Base-by-base conservation (phyloP, 23 tunicate genomes). In the Halocynthia roretzi region DNA sequence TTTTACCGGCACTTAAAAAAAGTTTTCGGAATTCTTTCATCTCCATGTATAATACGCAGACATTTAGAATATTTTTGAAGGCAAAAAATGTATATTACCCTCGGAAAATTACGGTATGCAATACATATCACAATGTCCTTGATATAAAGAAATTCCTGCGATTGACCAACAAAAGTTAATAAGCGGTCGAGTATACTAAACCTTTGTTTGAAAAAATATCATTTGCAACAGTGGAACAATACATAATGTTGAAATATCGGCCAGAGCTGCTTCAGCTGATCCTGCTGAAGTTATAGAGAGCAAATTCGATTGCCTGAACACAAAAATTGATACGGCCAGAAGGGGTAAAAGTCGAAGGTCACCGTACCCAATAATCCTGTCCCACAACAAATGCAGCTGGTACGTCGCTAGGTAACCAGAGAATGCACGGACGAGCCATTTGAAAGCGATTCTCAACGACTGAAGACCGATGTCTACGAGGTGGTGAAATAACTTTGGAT, bases 371-470 rank as follows among this genome's bases (percentile, higher is more conserved):
- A 96, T 70, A 12, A 96, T 82, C 52, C 95, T 85, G 76, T 96
- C 99, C 99, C 99, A 96, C 54, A 96, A 55, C 51, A 83, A 70
- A 60, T 91, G 80, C n/a, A 96, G 88, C 68, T 96, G 96, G 14
- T 86, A 82, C 5, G 96, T 86, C n/a, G 95, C 81, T 10, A 96
- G 79, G 57, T 89, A 91, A 51, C 99, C 99, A 52, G 96, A 83
- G 56, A 85, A 96, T 7, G 88, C 99, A 6, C 96, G 87, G 8
- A 96, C 93, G 71, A 96, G 52, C 99, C 99, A 96, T 69, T 91
- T 91, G 63, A 96, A 96, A 23, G 96, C 96, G 67, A 96, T 96
- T 62, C 75, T 77, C 56, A 85, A 85, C 87, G 98, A 91, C 66
- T 92, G 98, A 58, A 86, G 78, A 9, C 98, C 92, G 10, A 92